phyloP scores from a whole-genome alignment of 2,113 vertebrate genomes.

The Speoplatyrhinus poulsoni region DNA sequence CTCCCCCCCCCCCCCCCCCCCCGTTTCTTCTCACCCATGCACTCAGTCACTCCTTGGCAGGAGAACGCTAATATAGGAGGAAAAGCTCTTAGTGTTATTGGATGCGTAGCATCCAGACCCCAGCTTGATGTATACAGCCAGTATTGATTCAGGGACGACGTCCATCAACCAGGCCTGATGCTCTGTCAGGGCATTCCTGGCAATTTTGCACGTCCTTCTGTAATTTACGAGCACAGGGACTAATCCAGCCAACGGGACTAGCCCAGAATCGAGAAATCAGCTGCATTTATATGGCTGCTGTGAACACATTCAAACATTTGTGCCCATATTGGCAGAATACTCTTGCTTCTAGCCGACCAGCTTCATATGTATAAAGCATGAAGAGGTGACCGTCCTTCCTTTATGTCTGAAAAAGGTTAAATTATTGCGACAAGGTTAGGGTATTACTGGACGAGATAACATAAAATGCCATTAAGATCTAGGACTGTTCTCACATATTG shows the following conservation, averaged over 20 bases:
- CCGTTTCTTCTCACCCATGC: slow-evolving; percentile 35
- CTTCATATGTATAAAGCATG: too few relatives aligned
- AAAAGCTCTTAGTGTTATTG: slow-evolving; percentile 85
- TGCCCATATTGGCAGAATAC: too few relatives aligned
- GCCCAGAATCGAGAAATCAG: slow-evolving; percentile 63
- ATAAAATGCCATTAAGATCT: too few relatives aligned
- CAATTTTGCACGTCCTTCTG: slow-evolving; percentile 60
- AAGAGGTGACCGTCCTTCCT: too few relatives aligned
- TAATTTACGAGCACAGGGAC: slow-evolving; percentile 59
- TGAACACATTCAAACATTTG: too few relatives aligned
- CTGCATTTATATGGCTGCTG: slow-evolving; percentile 23
- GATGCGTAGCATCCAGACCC: slow-evolving; percentile 65
- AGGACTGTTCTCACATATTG: too few relatives aligned
- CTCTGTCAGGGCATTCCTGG: slow-evolving; percentile 63
- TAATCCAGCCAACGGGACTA: slow-evolving; percentile 39
- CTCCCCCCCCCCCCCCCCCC: too few relatives aligned
- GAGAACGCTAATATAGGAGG: slow-evolving; percentile 48
- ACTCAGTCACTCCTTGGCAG: slow-evolving; percentile 53
- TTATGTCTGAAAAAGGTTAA: too few relatives aligned
- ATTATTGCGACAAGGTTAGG: too few relatives aligned
- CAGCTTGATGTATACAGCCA: slow-evolving; percentile 63
- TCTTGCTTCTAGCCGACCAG: too few relatives aligned
- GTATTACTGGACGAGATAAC: too few relatives aligned
- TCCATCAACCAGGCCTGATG: slow-evolving; percentile 52
- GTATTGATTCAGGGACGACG: slow-evolving; percentile 60